phyloP scores from a whole-genome alignment of 2,888 invertebrate species.

The Andrena haemorrhoa region DNA sequence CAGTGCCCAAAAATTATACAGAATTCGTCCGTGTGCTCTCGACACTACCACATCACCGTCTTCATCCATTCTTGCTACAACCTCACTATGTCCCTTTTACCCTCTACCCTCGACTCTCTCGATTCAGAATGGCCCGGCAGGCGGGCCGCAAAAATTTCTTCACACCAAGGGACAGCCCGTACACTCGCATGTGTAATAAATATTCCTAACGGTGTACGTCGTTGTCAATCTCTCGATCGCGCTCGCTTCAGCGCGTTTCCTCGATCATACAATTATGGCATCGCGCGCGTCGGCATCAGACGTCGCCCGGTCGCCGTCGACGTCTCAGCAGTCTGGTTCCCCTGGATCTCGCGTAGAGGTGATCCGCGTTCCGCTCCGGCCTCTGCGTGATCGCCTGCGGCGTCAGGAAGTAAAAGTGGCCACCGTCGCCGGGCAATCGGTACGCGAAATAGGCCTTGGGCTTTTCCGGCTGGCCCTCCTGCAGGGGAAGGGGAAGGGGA shows the following conservation, averaged over 20 bases:
- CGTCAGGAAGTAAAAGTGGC: conserved; percentile 92
- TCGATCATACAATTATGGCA: conserved; percentile 69
- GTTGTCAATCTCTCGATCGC: conserved; percentile 5
- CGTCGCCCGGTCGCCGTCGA: conserved; percentile 75
- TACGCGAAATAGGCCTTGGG: conserved; percentile 90
- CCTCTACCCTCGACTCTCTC: background rate
- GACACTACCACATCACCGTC: background rate
- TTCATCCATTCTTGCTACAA: background rate
- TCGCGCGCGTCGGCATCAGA: conserved; percentile 67
- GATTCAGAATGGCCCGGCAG: background rate
- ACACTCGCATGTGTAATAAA: conserved; percentile 83
- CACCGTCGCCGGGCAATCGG: conserved; percentile 90
- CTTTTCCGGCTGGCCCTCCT: conserved; percentile 71
- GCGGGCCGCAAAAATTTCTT: background rate
- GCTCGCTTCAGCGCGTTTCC: conserved; percentile 16
- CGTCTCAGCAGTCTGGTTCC: conserved; percentile 76
- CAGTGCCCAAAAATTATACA: background rate
- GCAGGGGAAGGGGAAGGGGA: conserved; percentile 65
- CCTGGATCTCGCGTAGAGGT: conserved; percentile 76
- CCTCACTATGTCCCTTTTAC: background rate
- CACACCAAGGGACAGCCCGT: conserved; percentile 11
- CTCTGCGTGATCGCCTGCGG: conserved; percentile 87
- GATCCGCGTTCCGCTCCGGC: conserved; percentile 74
- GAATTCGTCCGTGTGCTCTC: background rate
- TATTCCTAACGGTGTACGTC: conserved; percentile 72